Conservation (phyloP, 2,888 invertebrate species). For the Ormyrus nitidulus region DNA sequence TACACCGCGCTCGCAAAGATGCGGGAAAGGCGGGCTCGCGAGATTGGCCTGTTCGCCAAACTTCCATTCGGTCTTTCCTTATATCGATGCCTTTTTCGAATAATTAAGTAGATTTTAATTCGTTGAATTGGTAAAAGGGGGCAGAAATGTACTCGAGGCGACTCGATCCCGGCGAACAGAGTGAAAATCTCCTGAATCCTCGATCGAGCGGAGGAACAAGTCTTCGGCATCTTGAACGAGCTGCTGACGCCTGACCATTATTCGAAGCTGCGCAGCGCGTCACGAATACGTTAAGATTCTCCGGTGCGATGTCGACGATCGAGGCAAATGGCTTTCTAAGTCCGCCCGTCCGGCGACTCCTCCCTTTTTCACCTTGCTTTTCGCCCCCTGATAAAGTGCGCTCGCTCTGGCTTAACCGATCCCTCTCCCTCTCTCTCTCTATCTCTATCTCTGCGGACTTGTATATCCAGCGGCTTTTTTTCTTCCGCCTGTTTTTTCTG, state of each 20-base stretch:
- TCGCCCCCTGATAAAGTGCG: neutral
- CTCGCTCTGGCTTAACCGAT: neutral
- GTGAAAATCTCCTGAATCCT: neutral
- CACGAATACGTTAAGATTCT: constrained; percentile 64
- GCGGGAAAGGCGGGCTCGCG: neutral
- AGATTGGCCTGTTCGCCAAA: neutral
- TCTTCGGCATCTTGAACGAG: constrained; percentile 44
- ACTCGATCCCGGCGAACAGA: neutral
- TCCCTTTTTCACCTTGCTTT: constrained; percentile 13
- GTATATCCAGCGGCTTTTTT: neutral
- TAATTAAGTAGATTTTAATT: no score
- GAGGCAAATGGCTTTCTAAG: constrained; percentile 63
- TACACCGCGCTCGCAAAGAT: neutral
- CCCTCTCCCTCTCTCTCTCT: neutral
- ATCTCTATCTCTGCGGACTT: neutral
- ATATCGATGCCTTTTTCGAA: no score
- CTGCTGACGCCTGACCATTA: constrained; percentile 66
- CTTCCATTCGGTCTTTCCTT: neutral
- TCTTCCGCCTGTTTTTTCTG: neutral
- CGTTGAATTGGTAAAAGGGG: no score
- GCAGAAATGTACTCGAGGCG: no score
- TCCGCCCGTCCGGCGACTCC: constrained; percentile 40
- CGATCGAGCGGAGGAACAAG: neutral
- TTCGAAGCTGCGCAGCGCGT: constrained; percentile 15
- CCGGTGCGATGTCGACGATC: constrained; percentile 60